Base-by-base conservation (phyloP, 2,113 vertebrate genomes). In the Toxostoma redivivum region DNA sequence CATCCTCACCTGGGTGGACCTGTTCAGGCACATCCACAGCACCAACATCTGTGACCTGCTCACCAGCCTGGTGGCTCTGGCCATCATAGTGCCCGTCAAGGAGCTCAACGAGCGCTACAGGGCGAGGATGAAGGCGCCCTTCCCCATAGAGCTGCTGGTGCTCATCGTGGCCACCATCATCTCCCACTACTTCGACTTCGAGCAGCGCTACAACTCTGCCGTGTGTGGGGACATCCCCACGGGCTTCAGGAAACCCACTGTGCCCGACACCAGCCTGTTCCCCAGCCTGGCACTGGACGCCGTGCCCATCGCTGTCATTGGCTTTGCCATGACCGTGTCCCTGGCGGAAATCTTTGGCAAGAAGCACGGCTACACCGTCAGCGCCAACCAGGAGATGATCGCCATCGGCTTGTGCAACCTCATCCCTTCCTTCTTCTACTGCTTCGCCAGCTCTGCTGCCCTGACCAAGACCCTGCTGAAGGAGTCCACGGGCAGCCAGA, bases 351-450 rank as follows among this genome's bases (percentile, higher is more conserved):
- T 97, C 84, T 98, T 98, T n/a, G 97, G 56, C 83, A 97, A 97
- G 47, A 98, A 98, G 66, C 88, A 98, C 20, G 93, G 97, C 33
- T 98, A 97, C 3, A 0, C 94, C 11, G 82, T 97, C 61, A 58
- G 72, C 24, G 96, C 95, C 94, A 98, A 97, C 72, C 97, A 97
- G 77, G 97, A 98, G 91, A 97, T 98, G 97, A 95, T 97, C 17
- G 96, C 97, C 58, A 94, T 97, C 25, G 97, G 97, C 73, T 50
- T 94, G 85, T 97, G 97, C 88, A 97, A 97, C 81, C 86, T 97
- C 22, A n/a, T 97, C 40, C 96, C 97, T 37, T 97, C 97, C 85
- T 98, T 98, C 90, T 97, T 98, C 87, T 97, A 86, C 87, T 97
- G 96, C 83, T 98, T 98, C 17, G 88, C 94, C 50, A 96, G 94